Evolutionary conservation across 37 sponge, comb jelly and placozoan species (phyloP).

Genomic region (Agelas oroides): DNA sequence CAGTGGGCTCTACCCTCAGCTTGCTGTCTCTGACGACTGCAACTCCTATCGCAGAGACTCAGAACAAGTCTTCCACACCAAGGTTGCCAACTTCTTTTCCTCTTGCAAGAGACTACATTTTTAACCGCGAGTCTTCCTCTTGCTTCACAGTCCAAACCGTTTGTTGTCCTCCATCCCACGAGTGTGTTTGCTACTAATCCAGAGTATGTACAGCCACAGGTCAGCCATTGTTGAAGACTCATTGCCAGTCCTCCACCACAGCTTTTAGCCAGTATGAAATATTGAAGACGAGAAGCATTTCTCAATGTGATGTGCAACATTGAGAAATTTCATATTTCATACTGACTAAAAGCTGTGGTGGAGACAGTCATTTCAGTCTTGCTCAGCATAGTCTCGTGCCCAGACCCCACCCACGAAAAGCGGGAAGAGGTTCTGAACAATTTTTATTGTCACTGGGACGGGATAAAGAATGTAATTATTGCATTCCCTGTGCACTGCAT

Average conservation of each 20-base stretch:
- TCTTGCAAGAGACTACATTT: not conserved
- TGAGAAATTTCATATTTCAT: too few species aligned
- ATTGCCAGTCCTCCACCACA: too few species aligned
- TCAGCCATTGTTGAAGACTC: not conserved
- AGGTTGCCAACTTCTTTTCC: constrained; percentile 59
- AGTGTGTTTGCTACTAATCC: constrained; percentile 86
- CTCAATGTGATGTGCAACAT: too few species aligned
- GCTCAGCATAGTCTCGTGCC: too few species aligned
- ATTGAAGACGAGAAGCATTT: too few species aligned
- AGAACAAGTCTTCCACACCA: constrained; percentile 88
- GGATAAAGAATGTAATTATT: too few species aligned
- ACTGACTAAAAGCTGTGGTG: too few species aligned
- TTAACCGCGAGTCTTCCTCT: constrained; percentile 8
- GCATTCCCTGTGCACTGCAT: too few species aligned
- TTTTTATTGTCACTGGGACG: too few species aligned
- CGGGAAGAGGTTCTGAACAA: too few species aligned
- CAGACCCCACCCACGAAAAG: too few species aligned
- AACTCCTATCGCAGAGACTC: constrained; percentile 86
- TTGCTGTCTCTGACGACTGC: constrained; percentile 88
- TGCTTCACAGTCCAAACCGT: constrained; percentile 65
- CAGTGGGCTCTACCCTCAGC: constrained; percentile 95
- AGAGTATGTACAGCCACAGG: constrained; percentile 65
- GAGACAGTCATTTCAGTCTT: too few species aligned
- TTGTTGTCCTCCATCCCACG: constrained; percentile 85
- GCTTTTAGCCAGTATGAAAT: not conserved